Evolutionary conservation across 2,113 vertebrate genomes (phyloP).

Genomic region (Alethe diademata): DNA sequence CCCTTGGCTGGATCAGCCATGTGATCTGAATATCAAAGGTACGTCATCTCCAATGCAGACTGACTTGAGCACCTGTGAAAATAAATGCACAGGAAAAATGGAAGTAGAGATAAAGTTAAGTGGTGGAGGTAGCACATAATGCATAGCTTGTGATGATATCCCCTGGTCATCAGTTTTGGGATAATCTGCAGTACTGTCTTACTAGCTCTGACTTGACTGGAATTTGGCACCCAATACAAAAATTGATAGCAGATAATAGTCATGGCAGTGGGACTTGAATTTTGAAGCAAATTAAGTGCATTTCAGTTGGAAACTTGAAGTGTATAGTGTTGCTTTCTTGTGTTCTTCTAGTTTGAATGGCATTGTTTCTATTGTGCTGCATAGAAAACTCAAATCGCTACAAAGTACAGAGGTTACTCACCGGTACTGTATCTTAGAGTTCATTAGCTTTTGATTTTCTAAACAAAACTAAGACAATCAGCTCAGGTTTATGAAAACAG

Average conservation of each 20-base stretch:
- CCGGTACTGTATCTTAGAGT: conserved; percentile 49
- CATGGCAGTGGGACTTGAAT: neutral
- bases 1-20: neutral
- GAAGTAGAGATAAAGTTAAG: neutral
- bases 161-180: neutral
- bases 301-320: neutral
- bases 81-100: neutral
- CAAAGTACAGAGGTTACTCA: neutral
- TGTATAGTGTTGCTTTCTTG: neutral
- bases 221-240: neutral
- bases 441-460: conserved; percentile 29
- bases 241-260: neutral
- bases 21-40: neutral
- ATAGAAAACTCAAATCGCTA: conserved; percentile 9
- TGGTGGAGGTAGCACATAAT: neutral
- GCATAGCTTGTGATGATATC: neutral
- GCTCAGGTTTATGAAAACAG: conserved; percentile 60
- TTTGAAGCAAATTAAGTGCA: neutral
- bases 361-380: neutral
- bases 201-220: neutral
- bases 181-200: neutral
- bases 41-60: neutral
- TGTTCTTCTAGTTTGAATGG: neutral
- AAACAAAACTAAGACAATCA: conserved; percentile 48
- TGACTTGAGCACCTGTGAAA: neutral